Conservation (phyloP, 2,797 vertebrate genomes). For the Ficedula albicollis region DNA sequence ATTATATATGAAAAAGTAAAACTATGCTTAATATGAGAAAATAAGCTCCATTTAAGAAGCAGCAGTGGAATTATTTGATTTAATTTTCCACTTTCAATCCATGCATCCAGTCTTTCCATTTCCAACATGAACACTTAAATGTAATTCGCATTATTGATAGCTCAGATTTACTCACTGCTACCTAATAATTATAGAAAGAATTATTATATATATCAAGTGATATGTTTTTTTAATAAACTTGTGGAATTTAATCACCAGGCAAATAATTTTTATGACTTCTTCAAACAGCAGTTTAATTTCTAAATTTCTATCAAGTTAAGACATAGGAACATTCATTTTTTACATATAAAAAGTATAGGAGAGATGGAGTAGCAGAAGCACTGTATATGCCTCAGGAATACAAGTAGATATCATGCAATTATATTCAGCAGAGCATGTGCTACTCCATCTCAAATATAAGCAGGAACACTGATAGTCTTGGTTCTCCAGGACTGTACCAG, state of each 20-base stretch:
- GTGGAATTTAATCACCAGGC: not conserved
- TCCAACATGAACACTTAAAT: not conserved
- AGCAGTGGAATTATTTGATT: not conserved
- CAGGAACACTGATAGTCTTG: not conserved
- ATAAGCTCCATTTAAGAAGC: not conserved
- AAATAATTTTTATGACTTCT: not conserved
- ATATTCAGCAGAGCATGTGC: not conserved
- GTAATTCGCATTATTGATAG: not conserved
- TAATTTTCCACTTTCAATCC: constrained; percentile 17
- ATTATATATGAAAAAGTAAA: constrained; percentile 13
- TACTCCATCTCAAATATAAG: not conserved
- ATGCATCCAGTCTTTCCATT: not conserved
- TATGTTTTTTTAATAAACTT: not conserved
- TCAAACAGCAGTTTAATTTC: not conserved
- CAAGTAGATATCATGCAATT: not conserved
- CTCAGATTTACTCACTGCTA: not conserved
- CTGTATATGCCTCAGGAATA: not conserved
- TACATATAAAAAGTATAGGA: not conserved
- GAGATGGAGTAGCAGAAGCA: not conserved
- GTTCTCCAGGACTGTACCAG: not conserved
- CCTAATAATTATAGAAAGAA: not conserved
- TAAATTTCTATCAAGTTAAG: not conserved
- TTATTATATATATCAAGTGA: not conserved
- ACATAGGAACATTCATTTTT: not conserved
- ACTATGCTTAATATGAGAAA: not conserved